Base-by-base conservation (phyloP, 30 jellyfish, hydroid and myxozoan genomes). In the Catostylus mosaicus region DNA sequence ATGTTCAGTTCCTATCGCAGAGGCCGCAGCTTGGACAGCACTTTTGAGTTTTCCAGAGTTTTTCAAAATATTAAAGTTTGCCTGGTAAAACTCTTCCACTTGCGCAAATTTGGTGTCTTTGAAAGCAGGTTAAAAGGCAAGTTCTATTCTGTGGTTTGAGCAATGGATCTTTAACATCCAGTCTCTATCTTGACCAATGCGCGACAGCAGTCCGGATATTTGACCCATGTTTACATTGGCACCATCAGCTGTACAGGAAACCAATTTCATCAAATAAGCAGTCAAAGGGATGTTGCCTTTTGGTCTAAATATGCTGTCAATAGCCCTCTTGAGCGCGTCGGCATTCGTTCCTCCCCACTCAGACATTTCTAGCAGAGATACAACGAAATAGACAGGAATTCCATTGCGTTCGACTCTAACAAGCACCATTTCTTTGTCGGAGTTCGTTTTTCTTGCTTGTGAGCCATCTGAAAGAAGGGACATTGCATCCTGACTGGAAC, bases 111-210 rank as follows among this genome's bases (percentile, higher is more conserved):
- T 45, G 33, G 96, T 16, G 20, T 59, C 84, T 46, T 61, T 73
- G 59, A 73, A 73, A 1, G 96, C 93, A 43, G 63, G 48, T 56
- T 82, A 60, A 3, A 90, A 95, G n/a, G 96, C 97, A n/a, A 84
- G 75, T 85, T 90, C 95, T 9, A 84, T 67, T 16, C 97, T 43
- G 59, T 84, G 88, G 54, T 84, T 90, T 35, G 90, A 76, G 70
- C 97, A 83, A 52, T 90, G 91, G 54, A 84, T 84, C 50, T 50
- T 38, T n/a, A 90, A 33, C 51, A 90, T 89, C 97, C 96, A 84
- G 24, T 75, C 89, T 22, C 96, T 50, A 43, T 74, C 87, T 18
- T 29, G 65, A 9, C 59, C 32, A 26, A 70, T 4, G 26, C 90
- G 64, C 30, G 90, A 67, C 61, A 74, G 84, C 83, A 89, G 29